phyloP scores from a whole-genome alignment of 2,888 invertebrate species.

The Acheta domesticus region DNA sequence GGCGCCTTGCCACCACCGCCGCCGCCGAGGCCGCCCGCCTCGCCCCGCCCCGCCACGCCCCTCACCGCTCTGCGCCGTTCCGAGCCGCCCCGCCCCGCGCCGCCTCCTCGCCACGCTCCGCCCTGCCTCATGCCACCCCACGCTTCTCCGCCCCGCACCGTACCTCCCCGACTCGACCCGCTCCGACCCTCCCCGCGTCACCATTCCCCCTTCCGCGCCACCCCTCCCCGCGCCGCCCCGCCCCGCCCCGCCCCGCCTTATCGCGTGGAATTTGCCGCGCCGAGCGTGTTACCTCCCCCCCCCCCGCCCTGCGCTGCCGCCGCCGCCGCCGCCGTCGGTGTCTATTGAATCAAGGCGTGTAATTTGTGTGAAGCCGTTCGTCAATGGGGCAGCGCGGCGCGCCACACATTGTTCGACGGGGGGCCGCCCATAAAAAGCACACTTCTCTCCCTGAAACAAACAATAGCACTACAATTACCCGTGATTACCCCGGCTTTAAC shows the following conservation, averaged over 20 bases:
- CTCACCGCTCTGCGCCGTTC: too few species aligned
- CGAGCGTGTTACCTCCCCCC: background rate
- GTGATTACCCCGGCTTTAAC: slow-evolving; percentile 23
- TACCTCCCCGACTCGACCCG: too few species aligned
- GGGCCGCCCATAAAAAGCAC: background rate
- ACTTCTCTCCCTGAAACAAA: slow-evolving; percentile 22
- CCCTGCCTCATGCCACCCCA: background rate
- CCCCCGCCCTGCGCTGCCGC: background rate
- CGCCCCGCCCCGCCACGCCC: background rate
- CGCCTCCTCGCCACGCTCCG: background rate
- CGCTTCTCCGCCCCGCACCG: too few species aligned
- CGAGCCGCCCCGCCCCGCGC: background rate
- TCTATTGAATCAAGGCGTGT: background rate
- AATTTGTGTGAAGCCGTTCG: slow-evolving; percentile 18
- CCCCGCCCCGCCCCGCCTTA: background rate
- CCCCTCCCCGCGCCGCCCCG: background rate
- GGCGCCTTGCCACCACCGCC: too few species aligned
- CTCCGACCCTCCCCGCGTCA: too few species aligned
- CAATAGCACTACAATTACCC: slow-evolving; percentile 19
- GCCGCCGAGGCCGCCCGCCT: too few species aligned
- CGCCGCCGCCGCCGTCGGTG: background rate
- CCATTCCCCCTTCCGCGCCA: too few species aligned
- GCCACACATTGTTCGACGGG: background rate
- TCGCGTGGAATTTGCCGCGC: background rate
- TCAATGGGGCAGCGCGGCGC: background rate